A percentile compares a stretch with the other conserved stretches of the same genome.
Evolutionary conservation across 2,888 invertebrate genomes (phyloP).

Genomic region (Heliconius ethilla): DNA sequence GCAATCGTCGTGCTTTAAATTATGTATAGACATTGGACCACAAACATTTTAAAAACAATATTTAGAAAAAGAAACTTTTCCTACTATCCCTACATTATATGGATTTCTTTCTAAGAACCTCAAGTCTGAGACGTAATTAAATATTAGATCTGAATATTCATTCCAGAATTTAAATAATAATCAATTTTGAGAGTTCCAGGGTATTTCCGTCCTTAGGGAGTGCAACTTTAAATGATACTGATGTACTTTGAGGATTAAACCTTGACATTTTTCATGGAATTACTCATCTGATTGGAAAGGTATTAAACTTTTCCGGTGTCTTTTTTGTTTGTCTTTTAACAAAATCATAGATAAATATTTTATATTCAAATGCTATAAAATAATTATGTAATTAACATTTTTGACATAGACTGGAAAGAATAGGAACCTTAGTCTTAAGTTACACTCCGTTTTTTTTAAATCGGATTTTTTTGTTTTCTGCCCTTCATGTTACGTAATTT

Average conservation of each 20-base stretch:
- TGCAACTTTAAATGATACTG: slow-evolving; percentile 27
- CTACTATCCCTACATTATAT: slow-evolving; percentile 28
- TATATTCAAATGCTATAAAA: no score
- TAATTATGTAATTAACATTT: neutral
- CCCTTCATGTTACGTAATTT: no score
- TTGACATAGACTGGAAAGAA: neutral
- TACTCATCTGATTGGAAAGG: neutral
- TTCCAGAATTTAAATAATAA: slow-evolving; percentile 50
- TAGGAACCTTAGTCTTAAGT: neutral
- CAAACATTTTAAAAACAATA: neutral
- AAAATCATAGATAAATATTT: neutral
- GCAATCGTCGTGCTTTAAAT: no score
- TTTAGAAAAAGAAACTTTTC: neutral
- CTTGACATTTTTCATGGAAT: slow-evolving; percentile 12
- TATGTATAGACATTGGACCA: no score
- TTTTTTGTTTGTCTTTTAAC: neutral
- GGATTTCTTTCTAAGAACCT: slow-evolving; percentile 27
- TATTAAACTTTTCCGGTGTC: neutral
- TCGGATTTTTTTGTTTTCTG: no score
- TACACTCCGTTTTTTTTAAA: neutral
- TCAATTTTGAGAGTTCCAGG: slow-evolving; percentile 40
- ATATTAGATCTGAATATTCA: slow-evolving; percentile 49
- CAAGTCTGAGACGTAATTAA: slow-evolving; percentile 41
- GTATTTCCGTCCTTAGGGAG: slow-evolving; percentile 29
- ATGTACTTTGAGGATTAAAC: slow-evolving; percentile 9